Conservation (phyloP, 2,888 invertebrate genomes). For the Anorthoa munda region DNA sequence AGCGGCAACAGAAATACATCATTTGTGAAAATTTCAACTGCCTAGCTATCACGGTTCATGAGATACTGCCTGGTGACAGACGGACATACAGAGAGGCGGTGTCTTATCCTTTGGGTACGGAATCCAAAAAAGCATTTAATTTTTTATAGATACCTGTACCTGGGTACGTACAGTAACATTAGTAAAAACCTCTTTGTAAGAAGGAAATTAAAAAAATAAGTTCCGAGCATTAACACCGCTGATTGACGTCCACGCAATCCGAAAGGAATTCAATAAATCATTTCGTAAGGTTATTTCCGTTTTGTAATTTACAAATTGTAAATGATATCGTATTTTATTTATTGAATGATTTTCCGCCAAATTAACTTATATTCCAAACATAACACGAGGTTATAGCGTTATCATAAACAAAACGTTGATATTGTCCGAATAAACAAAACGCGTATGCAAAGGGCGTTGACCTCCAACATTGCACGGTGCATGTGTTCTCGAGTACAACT, state of each 20-base stretch:
- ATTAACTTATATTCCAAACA: slow-evolving; percentile 31
- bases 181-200: slow-evolving; percentile 7
- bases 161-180: slow-evolving; percentile 7
- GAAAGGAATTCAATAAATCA: slow-evolving; percentile 26
- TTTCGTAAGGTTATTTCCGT: slow-evolving; percentile 31
- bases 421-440: slow-evolving; percentile 71
- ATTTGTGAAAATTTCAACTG: no score
- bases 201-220: slow-evolving; percentile 25
- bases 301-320: slow-evolving; percentile 22
- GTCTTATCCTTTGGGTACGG: no score
- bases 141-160: slow-evolving; percentile 13
- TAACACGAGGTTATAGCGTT: slow-evolving; percentile 22
- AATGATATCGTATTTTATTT: slow-evolving; percentile 5
- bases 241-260: slow-evolving; percentile 55
- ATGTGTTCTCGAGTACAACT: slow-evolving; percentile 53
- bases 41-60: no score
- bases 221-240: slow-evolving; percentile 14
- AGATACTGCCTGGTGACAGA: no score
- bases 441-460: slow-evolving; percentile 68
- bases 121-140: no score
- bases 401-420: slow-evolving; percentile 52
- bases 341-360: slow-evolving; percentile 27
- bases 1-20: no score
- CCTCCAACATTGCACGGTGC: slow-evolving; percentile 66
- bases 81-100: no score